A percentile compares a stretch with the other conserved stretches of the same genome.
phyloP scores from a whole-genome alignment of 92 coral and sea anemone genomes.

The Virgularia gustaviana region DNA sequence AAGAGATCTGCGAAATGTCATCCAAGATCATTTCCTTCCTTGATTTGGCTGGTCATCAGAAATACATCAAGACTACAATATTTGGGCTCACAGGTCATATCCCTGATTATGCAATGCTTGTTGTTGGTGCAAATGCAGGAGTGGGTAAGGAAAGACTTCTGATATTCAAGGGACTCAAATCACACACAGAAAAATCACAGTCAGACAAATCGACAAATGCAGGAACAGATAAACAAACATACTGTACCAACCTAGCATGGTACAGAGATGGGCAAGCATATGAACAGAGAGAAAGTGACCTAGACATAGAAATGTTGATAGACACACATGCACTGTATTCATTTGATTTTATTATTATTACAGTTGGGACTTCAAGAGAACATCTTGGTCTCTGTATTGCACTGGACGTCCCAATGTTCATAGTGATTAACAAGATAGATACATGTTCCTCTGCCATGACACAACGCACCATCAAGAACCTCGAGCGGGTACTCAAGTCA shows the following conservation, averaged over 20 bases:
- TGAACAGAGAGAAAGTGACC: no score
- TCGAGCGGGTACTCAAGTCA: slow-evolving; percentile 82
- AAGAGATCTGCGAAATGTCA: slow-evolving; percentile 93
- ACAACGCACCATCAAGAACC: slow-evolving; percentile 65
- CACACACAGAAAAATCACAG: not conserved
- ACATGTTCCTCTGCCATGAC: slow-evolving; percentile 63
- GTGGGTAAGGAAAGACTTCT: slow-evolving; percentile 80
- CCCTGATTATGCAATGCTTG: slow-evolving; percentile 95
- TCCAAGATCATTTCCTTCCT: slow-evolving; percentile 87
- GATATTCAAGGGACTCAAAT: not conserved
- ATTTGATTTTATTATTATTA: not conserved
- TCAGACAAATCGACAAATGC: not conserved
- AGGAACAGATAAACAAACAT: not conserved
- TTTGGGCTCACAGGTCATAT: slow-evolving; percentile 98
- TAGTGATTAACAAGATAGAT: slow-evolving; percentile 86
- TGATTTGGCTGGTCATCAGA: slow-evolving; percentile 98
- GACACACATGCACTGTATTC: no score
- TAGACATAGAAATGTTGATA: not conserved
- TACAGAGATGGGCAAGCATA: no score
- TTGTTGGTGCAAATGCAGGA: slow-evolving; percentile 94
- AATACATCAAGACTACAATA: slow-evolving; percentile 89
- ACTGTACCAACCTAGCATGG: not conserved
- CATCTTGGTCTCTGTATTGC: slow-evolving; percentile 95
- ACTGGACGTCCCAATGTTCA: slow-evolving; percentile 86
- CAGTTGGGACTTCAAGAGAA: slow-evolving; percentile 97